Conservation (phyloP, 2,888 invertebrate species). For the Parascotia fuliginaria region DNA sequence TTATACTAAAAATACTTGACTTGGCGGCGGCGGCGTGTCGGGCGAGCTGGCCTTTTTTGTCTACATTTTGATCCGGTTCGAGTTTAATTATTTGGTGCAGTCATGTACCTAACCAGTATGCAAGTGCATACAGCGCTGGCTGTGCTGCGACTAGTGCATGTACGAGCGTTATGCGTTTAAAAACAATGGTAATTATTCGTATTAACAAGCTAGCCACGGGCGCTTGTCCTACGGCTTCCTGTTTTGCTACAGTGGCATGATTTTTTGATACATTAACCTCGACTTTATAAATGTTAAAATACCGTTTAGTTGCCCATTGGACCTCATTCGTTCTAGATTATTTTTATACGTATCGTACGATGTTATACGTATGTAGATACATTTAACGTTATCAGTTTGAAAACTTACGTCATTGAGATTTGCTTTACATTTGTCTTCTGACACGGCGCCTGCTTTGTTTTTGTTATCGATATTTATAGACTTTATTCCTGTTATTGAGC, state of each 20-base stretch:
- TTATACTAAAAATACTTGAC: constrained; percentile 65
- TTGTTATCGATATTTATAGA: constrained; percentile 28
- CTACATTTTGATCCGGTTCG: constrained; percentile 32
- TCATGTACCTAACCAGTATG: constrained; percentile 33
- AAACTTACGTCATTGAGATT: constrained; percentile 11
- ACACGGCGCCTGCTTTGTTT: constrained; percentile 20
- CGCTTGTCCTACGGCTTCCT: constrained; percentile 68
- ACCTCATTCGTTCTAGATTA: constrained; percentile 3
- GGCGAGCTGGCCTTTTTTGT: constrained; percentile 25
- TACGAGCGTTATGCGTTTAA: constrained; percentile 39
- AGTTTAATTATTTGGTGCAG: constrained; percentile 37
- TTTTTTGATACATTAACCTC: constrained; percentile 60
- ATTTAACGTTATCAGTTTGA: constrained; percentile 3
- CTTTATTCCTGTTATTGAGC: constrained; percentile 18
- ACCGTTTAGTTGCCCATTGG: constrained; percentile 21
- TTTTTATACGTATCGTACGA: constrained; percentile 5
- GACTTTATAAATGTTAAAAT: constrained; percentile 44
- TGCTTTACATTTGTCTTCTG: constrained; percentile 20
- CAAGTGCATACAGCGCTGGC: constrained; percentile 39
- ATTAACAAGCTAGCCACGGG: constrained; percentile 60
- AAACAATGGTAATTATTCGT: constrained; percentile 60
- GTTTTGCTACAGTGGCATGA: constrained; percentile 59
- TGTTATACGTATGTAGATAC: background rate
- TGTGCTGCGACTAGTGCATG: constrained; percentile 32
- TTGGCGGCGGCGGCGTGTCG: too few relatives aligned